These are phyloP conservation scores for Henricia sp. DNA, from an alignment of 53 echinoderm and acorn worm genomes.

Conservation along the genomic window DNA sequence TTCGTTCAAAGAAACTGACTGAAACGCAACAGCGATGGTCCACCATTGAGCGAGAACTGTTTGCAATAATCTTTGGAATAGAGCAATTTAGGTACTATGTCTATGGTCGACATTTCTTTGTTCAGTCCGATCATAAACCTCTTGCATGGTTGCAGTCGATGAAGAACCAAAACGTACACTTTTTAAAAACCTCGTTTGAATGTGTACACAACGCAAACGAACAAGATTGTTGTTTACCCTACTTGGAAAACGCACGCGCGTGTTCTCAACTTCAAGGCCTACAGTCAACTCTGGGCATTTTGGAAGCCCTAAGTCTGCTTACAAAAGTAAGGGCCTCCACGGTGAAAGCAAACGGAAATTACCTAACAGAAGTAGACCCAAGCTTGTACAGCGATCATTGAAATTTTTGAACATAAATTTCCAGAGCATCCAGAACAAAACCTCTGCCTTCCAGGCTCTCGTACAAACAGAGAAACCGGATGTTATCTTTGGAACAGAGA, in stretches of 20 bases:
- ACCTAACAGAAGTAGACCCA: too few relatives aligned
- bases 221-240: too few relatives aligned
- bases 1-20: background rate
- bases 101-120: background rate
- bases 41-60: constrained; percentile 25
- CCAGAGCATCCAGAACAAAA: constrained; percentile 18
- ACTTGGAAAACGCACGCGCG: too few relatives aligned
- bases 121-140: background rate
- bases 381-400: too few relatives aligned
- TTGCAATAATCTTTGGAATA: background rate
- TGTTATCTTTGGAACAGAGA: constrained; percentile 13
- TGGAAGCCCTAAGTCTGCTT: too few relatives aligned
- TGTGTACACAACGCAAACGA: too few relatives aligned
- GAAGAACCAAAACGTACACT: constrained; percentile 27
- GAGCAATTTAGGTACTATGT: constrained; percentile 2
- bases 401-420: too few relatives aligned
- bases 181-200: too few relatives aligned
- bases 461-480: background rate
- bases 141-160: constrained; percentile 9
- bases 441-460: background rate
- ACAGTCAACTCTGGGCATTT: too few relatives aligned
- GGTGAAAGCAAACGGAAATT: too few relatives aligned
- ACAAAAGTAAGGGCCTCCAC: too few relatives aligned
- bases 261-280: too few relatives aligned
- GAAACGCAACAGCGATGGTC: constrained; percentile 34